These are phyloP conservation scores for Scolanthus callimorphus DNA, from an alignment of 92 coral and sea anemone genomes.

Conservation along the genomic window DNA sequence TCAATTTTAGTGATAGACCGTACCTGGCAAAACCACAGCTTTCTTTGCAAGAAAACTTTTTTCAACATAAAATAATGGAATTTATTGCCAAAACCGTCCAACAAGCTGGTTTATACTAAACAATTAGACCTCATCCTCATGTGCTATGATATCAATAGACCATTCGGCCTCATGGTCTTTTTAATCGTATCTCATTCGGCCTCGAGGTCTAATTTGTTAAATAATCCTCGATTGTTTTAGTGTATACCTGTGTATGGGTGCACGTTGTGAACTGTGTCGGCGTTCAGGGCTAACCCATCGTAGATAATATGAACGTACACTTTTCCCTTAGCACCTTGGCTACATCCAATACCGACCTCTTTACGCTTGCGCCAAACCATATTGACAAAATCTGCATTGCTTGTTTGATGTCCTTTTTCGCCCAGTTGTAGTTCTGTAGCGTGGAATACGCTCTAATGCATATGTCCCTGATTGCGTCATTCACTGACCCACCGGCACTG, in stretches of 20 bases:
- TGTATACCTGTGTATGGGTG: slow-evolving; percentile 61
- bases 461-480: slow-evolving; percentile 47
- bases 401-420: slow-evolving; percentile 38
- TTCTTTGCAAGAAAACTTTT: too few species aligned
- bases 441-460: slow-evolving; percentile 59
- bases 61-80: too few species aligned
- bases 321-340: slow-evolving; percentile 55
- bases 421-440: slow-evolving; percentile 73
- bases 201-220: too few species aligned
- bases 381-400: slow-evolving; percentile 53
- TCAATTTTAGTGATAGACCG: too few species aligned
- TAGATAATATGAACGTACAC: slow-evolving; percentile 55
- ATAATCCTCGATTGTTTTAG: too few species aligned
- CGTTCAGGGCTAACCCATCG: slow-evolving; percentile 42
- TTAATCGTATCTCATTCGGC: too few species aligned
- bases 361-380: slow-evolving; percentile 52
- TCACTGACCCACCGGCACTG: slow-evolving; percentile 25
- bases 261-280: slow-evolving; percentile 51
- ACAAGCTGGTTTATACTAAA: too few species aligned
- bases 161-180: too few species aligned
- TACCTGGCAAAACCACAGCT: too few species aligned
- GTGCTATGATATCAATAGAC: too few species aligned
- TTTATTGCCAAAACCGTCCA: too few species aligned
- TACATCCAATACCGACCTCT: slow-evolving; percentile 61
- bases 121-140: too few species aligned